Conservation (phyloP, 2,797 vertebrate genomes). For the Emys orbicularis region DNA sequence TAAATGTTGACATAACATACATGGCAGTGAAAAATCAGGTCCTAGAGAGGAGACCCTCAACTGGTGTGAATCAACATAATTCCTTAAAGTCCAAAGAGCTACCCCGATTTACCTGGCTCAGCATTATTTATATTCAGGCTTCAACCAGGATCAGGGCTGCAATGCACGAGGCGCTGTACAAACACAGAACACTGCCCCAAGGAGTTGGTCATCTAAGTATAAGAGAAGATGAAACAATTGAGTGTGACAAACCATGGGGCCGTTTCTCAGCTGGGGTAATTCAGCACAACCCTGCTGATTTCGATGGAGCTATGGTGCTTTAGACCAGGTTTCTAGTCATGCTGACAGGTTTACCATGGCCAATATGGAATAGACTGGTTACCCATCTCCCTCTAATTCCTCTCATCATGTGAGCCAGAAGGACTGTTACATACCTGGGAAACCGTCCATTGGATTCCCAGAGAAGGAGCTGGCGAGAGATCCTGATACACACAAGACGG, state of each 20-base stretch:
- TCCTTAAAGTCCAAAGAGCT: background rate
- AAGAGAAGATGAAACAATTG: background rate
- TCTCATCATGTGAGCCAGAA: background rate
- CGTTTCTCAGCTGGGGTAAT: background rate
- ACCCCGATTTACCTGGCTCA: background rate
- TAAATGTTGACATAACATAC: background rate
- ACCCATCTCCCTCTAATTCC: background rate
- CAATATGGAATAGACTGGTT: background rate
- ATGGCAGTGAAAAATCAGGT: background rate
- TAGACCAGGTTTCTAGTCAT: background rate
- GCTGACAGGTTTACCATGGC: background rate
- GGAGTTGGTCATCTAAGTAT: background rate
- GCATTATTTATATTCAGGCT: background rate
- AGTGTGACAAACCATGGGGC: too few relatives aligned
- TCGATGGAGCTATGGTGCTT: background rate
- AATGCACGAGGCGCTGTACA: background rate
- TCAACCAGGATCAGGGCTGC: background rate
- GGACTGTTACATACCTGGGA: background rate
- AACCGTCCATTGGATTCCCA: background rate
- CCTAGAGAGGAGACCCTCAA: fast-evolving
- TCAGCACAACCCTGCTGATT: background rate
- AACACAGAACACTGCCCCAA: background rate
- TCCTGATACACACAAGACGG: background rate
- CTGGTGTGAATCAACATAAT: background rate
- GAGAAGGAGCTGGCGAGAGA: background rate